Evolutionary conservation across 2,888 invertebrate genomes (phyloP).

Genomic region (Caenorhabditis japonica): DNA sequence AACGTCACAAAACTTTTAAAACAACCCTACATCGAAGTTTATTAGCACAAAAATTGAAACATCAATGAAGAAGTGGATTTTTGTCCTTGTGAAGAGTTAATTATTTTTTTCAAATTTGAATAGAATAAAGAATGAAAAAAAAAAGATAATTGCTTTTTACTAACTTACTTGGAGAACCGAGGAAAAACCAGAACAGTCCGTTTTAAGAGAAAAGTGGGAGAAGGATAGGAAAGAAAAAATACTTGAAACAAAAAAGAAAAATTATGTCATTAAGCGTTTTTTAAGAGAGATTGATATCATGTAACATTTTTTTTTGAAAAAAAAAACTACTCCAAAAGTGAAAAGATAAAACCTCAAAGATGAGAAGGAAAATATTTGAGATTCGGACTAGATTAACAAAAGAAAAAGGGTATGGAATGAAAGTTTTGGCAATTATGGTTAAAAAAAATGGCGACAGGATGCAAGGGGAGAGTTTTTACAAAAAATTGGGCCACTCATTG

Average conservation of each 20-base stretch:
- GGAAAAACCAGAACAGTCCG: constrained; percentile 50
- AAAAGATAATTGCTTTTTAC: constrained; percentile 16
- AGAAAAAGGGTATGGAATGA: not conserved
- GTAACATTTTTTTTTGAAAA: too few relatives aligned
- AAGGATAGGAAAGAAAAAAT: not conserved
- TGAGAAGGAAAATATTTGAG: constrained; percentile 2
- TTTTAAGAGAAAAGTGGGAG: constrained; percentile 8
- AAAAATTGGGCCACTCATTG: constrained; percentile 4
- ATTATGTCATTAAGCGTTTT: too few relatives aligned
- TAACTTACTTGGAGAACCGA: constrained; percentile 50
- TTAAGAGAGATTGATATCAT: too few relatives aligned
- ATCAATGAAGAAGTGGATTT: too few relatives aligned
- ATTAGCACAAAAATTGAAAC: too few relatives aligned
- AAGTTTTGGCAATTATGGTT: constrained; percentile 40
- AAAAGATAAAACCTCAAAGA: not conserved
- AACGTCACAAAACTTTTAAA: too few relatives aligned
- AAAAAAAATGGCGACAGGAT: not conserved
- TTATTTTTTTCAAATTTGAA: too few relatives aligned
- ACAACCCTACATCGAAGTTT: too few relatives aligned
- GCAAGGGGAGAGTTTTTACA: not conserved
- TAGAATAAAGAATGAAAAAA: not conserved
- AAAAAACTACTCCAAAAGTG: not conserved
- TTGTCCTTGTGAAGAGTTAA: too few relatives aligned
- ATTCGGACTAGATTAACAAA: constrained; percentile 26
- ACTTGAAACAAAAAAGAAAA: too few relatives aligned